Conservation (phyloP, 2,888 invertebrate species). For the Serripes groenlandicus region DNA sequence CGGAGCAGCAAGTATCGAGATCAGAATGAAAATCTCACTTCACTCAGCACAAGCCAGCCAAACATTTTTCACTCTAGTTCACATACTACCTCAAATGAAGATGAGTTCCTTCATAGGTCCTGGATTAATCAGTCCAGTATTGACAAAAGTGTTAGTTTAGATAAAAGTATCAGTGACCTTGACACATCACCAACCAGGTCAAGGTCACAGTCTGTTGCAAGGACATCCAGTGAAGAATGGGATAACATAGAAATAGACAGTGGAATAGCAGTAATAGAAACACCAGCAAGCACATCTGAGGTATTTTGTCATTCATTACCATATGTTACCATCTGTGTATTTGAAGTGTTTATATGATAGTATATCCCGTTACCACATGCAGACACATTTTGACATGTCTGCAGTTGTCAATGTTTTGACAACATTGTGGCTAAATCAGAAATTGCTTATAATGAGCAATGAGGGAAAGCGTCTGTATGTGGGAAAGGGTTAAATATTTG, state of each 20-base stretch:
- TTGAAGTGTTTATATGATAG: no score
- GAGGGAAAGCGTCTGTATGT: no score
- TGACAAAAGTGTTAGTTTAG: conserved; percentile 42
- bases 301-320: not conserved
- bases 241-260: conserved; percentile 50
- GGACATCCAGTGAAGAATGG: conserved; percentile 30
- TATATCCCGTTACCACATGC: no score
- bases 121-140: conserved; percentile 14
- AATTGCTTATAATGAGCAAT: no score
- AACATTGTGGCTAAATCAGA: no score
- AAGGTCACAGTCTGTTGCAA: conserved; percentile 27
- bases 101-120: conserved; percentile 23
- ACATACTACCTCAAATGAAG: conserved; percentile 44
- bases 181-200: conserved; percentile 48
- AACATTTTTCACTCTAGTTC: conserved; percentile 43
- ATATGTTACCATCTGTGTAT: not conserved
- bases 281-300: conserved; percentile 3
- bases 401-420: no score
- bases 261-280: conserved; percentile 59
- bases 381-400: no score
- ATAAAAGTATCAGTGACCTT: conserved; percentile 51
- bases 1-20: conserved; percentile 50
- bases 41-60: conserved; percentile 54
- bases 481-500: no score
- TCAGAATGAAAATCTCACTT: conserved; percentile 55